A percentile compares a stretch with the other conserved stretches of the same genome.
phyloP scores from a whole-genome alignment of 2,797 vertebrate species.

The Lacerta viridis region DNA sequence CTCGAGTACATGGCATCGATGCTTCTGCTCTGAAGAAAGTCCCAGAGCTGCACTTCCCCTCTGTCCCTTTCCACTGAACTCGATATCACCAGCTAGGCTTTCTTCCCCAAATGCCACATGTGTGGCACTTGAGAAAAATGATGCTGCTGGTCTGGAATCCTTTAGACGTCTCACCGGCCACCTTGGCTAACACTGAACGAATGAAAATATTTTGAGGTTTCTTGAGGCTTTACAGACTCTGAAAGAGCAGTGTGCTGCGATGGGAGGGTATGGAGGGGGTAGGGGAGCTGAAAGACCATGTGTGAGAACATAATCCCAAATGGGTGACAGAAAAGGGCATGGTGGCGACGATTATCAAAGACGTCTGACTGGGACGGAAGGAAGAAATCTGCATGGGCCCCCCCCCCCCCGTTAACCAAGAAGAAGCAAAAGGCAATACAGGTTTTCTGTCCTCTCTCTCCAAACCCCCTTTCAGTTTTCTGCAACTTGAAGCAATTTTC shows the following conservation, averaged over 20 bases:
- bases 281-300: not conserved
- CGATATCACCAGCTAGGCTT: constrained; percentile 41
- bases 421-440: not conserved
- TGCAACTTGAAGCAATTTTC: not conserved
- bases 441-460: not conserved
- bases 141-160: constrained; percentile 50
- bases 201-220: not conserved
- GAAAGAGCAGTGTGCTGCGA: constrained; percentile 22
- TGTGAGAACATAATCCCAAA: not conserved
- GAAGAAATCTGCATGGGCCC: not conserved
- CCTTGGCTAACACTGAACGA: constrained; percentile 57
- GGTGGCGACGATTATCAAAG: not conserved
- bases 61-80: constrained; percentile 30
- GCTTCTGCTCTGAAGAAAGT: no score
- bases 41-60: no score
- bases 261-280: not conserved
- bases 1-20: no score
- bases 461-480: not conserved
- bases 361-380: not conserved
- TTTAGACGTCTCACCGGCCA: constrained; percentile 40
- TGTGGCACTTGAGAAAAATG: constrained; percentile 40
- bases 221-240: not conserved
- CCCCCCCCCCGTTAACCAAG: not conserved
- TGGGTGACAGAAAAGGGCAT: not conserved
- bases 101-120: constrained; percentile 62